Percentiles rank a stretch among this genome's conserved stretches.
Evolutionary conservation across 2,797 vertebrate species (phyloP).

Genomic region (Austrolebias charrua): DNA sequence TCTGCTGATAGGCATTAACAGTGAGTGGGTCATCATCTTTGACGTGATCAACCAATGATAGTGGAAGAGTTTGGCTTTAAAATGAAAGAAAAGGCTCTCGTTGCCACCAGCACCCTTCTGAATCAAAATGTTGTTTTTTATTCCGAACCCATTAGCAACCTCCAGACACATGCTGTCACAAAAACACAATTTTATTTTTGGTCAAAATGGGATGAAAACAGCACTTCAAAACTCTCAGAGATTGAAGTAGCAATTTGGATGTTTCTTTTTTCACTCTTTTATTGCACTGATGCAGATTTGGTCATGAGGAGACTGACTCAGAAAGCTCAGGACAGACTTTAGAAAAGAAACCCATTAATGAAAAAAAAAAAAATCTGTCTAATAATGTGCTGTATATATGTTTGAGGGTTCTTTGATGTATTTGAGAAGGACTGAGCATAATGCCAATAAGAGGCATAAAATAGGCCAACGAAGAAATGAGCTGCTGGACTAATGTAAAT

Average conservation of each 20-base stretch:
- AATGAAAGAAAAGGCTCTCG: slow-evolving; percentile 59
- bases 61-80: slow-evolving; percentile 67
- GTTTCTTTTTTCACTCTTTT: slow-evolving; percentile 61
- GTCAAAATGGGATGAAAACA: slow-evolving; percentile 80
- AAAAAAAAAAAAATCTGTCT: slow-evolving; percentile 71
- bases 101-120: slow-evolving; percentile 62
- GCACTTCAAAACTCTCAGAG: slow-evolving; percentile 79
- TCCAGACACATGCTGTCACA: slow-evolving; percentile 75
- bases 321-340: slow-evolving; percentile 67
- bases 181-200: slow-evolving; percentile 79
- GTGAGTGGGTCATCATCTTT: slow-evolving; percentile 74
- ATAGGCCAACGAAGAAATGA: slow-evolving; percentile 47
- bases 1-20: slow-evolving; percentile 70
- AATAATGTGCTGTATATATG: slow-evolving; percentile 48
- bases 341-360: slow-evolving; percentile 74
- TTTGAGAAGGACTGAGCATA: slow-evolving; percentile 13
- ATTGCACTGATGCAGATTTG: slow-evolving; percentile 50
- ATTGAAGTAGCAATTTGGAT: slow-evolving; percentile 76
- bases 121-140: slow-evolving; percentile 80
- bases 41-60: slow-evolving; percentile 75
- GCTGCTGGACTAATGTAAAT: background rate
- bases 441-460: slow-evolving; percentile 41
- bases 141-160: slow-evolving; percentile 84
- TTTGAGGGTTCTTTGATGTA: slow-evolving; percentile 1
- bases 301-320: slow-evolving; percentile 64